Percentiles rank a stretch among this genome's conserved stretches.
Evolutionary conservation across 2,113 vertebrate species (phyloP).

Genomic region (Perca flavescens): DNA sequence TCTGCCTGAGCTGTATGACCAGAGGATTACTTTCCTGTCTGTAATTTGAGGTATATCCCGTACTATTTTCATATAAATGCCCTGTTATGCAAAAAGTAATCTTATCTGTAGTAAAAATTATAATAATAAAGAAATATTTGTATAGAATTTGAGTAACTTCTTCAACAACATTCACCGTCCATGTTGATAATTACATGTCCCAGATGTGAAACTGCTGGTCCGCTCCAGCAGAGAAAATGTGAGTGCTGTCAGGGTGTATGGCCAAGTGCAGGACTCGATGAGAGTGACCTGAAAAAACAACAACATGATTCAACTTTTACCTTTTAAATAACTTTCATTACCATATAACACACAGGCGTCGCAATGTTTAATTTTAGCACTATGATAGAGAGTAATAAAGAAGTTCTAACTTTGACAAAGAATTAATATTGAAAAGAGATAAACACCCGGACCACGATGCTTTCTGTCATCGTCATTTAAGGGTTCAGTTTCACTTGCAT

Average conservation of each 20-base stretch:
- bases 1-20: background rate
- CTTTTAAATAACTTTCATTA: background rate
- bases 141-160: background rate
- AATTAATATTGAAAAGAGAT: background rate
- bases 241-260: slow-evolving; percentile 73
- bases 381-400: background rate
- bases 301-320: background rate
- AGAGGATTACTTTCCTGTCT: background rate
- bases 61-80: background rate
- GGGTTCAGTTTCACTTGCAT: background rate
- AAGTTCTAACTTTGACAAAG: background rate
- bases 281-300: slow-evolving; percentile 79
- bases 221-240: slow-evolving; percentile 79
- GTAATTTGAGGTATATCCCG: background rate
- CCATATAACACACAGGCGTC: background rate
- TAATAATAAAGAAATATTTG: background rate
- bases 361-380: background rate
- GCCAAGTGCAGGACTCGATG: slow-evolving; percentile 82
- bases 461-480: background rate
- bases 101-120: background rate
- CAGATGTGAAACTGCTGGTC: slow-evolving; percentile 83
- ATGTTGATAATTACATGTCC: slow-evolving; percentile 55
- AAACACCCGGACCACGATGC: background rate
- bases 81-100: background rate
- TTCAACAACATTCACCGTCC: background rate